Base-by-base conservation (phyloP, 2,797 vertebrate genomes). In the Microctenopoma lineatum region DNA sequence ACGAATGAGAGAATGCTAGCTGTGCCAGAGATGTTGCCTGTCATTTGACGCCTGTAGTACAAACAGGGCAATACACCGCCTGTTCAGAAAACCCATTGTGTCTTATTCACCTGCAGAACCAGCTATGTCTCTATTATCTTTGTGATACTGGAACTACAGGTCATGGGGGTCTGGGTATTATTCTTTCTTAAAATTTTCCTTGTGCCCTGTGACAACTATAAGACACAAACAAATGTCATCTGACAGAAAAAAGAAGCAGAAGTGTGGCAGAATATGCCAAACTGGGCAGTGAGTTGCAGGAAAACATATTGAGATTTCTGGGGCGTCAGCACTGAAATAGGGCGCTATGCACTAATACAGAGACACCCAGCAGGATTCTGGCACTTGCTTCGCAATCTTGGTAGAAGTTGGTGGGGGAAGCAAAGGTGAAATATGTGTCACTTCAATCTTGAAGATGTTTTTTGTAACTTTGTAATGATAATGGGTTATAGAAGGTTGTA, bases 91-190 rank as follows among this genome's bases (percentile, higher is more conserved):
- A 61, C 57, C 60, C 44, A 52, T 59, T 63, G 74, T 70, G 53
- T 47, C 41, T 70, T 68, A 36, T 21, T 84, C 66, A 83, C 75
- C 72, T 60, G 36, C 69, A 71, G 59, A 80, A 55, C 32, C 53
- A 66, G 65, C 54, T 21, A 14, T 38, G 55, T 50, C 56, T 53
- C 4, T 51, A 70, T 59, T 60, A 39, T 46, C 27, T 80, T 77
- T 73, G 38, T 66, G 72, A 75, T 53, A 32, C 55, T 0, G 18
- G 47, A 21, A 51, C 27, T 60, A 47, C 1, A 8, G 58, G 63
- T 79, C 66, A 54, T 18, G 15, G 42, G 60, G 60, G 73, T 75
- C 54, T 10, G 1, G 13, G 36, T 59, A 16, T 72, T 75, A 74
- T 62, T 70, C 52, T 71, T 32, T 29, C 50, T 45, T 34, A 50